These are phyloP conservation scores for Enteromius trimaculatus DNA, from an alignment of 2,797 vertebrate species.

Conservation along the genomic window DNA sequence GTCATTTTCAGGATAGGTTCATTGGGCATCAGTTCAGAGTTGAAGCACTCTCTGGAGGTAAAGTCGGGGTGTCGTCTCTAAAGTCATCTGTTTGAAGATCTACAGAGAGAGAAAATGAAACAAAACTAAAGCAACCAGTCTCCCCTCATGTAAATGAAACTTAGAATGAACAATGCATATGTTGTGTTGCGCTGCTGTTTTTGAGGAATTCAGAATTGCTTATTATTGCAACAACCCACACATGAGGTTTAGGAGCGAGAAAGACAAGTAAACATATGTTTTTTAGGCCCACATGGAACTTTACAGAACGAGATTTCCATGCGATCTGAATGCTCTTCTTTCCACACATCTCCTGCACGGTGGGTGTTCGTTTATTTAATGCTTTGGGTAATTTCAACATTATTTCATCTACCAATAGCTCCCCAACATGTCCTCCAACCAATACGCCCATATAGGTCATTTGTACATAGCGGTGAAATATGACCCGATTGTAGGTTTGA, in stretches of 20 bases:
- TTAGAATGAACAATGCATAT: neutral
- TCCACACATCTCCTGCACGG: neutral
- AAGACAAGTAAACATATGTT: neutral
- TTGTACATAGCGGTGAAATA: too few relatives aligned
- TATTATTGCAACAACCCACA: neutral
- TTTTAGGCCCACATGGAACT: neutral
- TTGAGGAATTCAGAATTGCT: too few relatives aligned
- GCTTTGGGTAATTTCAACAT: neutral
- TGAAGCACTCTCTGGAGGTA: constrained; percentile 73
- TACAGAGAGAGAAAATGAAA: neutral
- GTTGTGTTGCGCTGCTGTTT: too few relatives aligned
- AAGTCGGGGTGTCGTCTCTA: constrained; percentile 76
- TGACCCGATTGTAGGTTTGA: too few relatives aligned
- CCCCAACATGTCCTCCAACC: too few relatives aligned
- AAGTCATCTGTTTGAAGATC: constrained; percentile 79
- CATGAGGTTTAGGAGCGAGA: too few relatives aligned
- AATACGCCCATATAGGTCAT: too few relatives aligned
- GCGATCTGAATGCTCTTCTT: neutral
- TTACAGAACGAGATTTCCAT: neutral
- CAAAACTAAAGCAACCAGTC: neutral
- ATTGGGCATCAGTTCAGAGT: constrained; percentile 69
- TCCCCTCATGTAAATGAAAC: neutral
- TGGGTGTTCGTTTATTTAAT: neutral
- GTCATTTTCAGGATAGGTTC: neutral
- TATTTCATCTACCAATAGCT: neutral